A percentile compares a stretch with the other conserved stretches of the same genome.
Conservation (phyloP, 2,888 invertebrate genomes). For the Epinotia bilunana region DNA sequence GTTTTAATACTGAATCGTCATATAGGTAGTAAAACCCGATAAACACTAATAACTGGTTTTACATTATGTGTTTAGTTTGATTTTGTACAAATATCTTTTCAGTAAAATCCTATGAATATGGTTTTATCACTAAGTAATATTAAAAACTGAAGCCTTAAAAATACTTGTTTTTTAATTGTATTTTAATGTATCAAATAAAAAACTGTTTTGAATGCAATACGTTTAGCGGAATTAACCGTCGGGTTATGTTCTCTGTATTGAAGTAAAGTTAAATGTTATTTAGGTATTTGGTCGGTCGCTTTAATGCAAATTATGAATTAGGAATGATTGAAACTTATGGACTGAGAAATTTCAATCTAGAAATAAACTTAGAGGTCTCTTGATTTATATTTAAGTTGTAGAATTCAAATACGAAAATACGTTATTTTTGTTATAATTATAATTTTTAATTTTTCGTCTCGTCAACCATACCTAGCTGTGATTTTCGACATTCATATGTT, state of each 20-base stretch:
- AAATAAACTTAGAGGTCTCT: neutral
- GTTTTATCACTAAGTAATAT: too few species aligned
- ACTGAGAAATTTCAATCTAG: neutral
- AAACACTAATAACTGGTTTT: too few species aligned
- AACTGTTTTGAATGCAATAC: neutral
- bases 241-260: slow-evolving; percentile 2
- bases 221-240: neutral
- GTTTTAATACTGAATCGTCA: too few species aligned
- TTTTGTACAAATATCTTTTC: too few species aligned
- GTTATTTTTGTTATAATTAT: too few species aligned
- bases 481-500: neutral
- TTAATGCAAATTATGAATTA: slow-evolving; percentile 10
- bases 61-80: too few species aligned
- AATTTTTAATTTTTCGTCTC: too few species aligned
- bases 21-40: too few species aligned
- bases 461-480: neutral
- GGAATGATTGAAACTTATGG: neutral
- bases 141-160: too few species aligned
- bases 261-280: slow-evolving; percentile 7
- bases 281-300: neutral
- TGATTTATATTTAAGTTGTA: neutral
- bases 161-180: too few species aligned
- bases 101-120: too few species aligned
- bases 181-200: neutral
- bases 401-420: neutral